Evolutionary conservation across 2,888 invertebrate species (phyloP).

Genomic region (Sturmia bella): DNA sequence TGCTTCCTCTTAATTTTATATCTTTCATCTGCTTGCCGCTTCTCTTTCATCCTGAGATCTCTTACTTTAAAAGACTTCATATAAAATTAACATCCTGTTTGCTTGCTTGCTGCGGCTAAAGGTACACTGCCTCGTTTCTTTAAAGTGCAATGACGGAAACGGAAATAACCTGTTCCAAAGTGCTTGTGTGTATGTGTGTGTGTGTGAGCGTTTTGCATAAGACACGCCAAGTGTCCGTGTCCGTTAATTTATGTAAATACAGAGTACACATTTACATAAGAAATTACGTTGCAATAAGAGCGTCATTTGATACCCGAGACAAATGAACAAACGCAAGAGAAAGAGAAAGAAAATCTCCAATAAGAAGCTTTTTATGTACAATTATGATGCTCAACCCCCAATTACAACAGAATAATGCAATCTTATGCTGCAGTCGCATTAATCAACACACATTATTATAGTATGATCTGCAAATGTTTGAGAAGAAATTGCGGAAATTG

Average conservation of each 20-base stretch:
- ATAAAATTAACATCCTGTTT: constrained; percentile 6
- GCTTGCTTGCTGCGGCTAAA: constrained; percentile 4
- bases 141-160: constrained; percentile 35
- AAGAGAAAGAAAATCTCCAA: constrained; percentile 5
- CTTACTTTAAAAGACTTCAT: neutral
- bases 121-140: neutral
- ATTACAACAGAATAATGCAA: neutral
- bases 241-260: constrained; percentile 57
- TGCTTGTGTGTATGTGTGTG: no score
- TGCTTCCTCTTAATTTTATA: neutral
- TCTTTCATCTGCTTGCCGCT: neutral
- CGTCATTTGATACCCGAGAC: neutral
- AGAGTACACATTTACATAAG: neutral
- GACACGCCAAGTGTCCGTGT: constrained; percentile 40
- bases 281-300: neutral
- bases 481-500: neutral
- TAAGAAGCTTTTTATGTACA: constrained; percentile 5
- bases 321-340: neutral
- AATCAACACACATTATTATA: constrained; percentile 5
- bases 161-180: constrained; percentile 48
- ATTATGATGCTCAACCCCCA: constrained; percentile 14
- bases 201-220: constrained; percentile 38
- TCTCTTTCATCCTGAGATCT: neutral
- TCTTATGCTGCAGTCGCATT: neutral
- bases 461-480: neutral